Evolutionary conservation across 2,113 vertebrate genomes (phyloP).

Genomic region (Rattus rattus): DNA sequence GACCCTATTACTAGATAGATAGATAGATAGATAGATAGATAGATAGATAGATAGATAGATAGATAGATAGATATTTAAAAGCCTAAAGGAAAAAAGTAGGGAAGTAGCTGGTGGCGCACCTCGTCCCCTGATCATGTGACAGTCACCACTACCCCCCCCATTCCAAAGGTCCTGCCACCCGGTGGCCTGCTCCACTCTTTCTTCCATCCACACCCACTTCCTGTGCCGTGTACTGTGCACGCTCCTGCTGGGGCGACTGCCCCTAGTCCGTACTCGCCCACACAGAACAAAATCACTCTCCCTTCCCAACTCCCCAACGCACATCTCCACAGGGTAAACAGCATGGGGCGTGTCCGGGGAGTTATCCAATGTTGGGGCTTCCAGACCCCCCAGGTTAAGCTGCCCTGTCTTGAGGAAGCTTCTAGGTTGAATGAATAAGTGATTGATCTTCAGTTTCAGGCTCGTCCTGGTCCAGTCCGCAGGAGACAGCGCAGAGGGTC

Average conservation of each 20-base stretch:
- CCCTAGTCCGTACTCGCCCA: rapidly evolving
- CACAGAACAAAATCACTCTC: neutral
- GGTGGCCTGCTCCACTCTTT: neutral
- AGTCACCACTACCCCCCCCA: rapidly evolving
- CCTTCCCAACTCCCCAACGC: neutral
- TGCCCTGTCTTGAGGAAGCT: neutral
- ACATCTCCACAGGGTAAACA: neutral
- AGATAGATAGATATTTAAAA: neutral
- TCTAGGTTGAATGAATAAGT: neutral
- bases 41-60: neutral
- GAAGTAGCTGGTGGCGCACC: neutral
- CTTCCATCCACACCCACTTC: too few relatives aligned
- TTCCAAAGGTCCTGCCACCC: neutral
- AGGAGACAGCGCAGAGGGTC: neutral
- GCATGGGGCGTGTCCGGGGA: too few relatives aligned
- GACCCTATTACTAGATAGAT: neutral
- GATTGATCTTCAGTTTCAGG: neutral
- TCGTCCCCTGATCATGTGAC: neutral
- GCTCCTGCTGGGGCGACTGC: neutral
- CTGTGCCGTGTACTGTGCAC: rapidly evolving
- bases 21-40: neutral
- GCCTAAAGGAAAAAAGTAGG: neutral
- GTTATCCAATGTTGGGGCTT: neutral
- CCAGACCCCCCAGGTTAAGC: neutral
- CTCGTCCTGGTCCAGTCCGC: neutral